Base-by-base conservation (phyloP, 2,113 vertebrate genomes). In the Synchiropus splendidus region DNA sequence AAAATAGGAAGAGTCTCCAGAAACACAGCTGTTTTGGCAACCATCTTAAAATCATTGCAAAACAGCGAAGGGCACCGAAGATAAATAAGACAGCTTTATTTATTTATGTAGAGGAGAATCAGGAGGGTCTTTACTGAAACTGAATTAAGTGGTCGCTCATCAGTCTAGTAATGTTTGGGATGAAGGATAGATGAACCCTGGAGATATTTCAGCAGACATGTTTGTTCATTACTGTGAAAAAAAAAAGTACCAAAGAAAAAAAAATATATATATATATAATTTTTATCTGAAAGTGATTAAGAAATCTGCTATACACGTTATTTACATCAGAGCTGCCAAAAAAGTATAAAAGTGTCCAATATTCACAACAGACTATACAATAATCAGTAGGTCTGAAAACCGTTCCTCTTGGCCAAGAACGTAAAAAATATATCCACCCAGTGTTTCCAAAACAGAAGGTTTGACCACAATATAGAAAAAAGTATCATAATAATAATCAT, bases 271-370 rank as follows among this genome's bases (percentile, higher is more conserved):
- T 86, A n/a, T n/a, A n/a, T n/a, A n/a, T n/a, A n/a, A n/a, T n/a
- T n/a, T n/a, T n/a, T n/a, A n/a, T n/a, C n/a, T n/a, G n/a, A 63
- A 64, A 79, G 77, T 70, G 84, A 86, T 79, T 85, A 88, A 88
- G 13, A 87, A 89, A 90, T 86, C 75, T 86, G 76, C 89, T 92
- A 89, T 90, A 94, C 89, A 94, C 82, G 87, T 77, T 88, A 92
- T 93, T 85, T 91, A 96, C 89, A 92, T 88, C 83, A 86, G 89
- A 98, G 95, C 92, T 96, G 94, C 94, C 95, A 87, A 83, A 90
- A n/a, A 88, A 74, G 61, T 81, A 82, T 80, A 89, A 90, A 90
- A 89, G 77, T 85, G 83, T 89, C 21, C 58, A 48, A 89, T 89
- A 88, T 86, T 85, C 82, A 92, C 89, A 89, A 86, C 86, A 86